A percentile compares a stretch with the other conserved stretches of the same genome.
phyloP scores from a whole-genome alignment of 2,888 invertebrate genomes.

The Dione vanillae region DNA sequence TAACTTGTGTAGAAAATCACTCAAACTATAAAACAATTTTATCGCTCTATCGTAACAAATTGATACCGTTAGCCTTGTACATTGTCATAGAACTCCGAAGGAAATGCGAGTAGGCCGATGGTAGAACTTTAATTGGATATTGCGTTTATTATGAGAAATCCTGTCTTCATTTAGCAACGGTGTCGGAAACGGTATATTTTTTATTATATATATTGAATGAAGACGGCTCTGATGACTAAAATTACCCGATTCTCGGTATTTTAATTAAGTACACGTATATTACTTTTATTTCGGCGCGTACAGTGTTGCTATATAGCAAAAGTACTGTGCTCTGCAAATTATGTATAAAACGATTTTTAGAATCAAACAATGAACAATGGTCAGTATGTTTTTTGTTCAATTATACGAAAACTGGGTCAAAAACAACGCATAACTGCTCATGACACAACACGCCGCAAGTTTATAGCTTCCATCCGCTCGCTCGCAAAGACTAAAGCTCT shows the following conservation, averaged over 20 bases:
- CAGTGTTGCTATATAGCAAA: conserved; percentile 15
- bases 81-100: conserved; percentile 32
- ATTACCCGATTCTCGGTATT: conserved; percentile 42
- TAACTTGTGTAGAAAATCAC: conserved; percentile 24
- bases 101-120: conserved; percentile 42
- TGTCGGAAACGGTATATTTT: conserved; percentile 55
- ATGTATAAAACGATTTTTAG: conserved; percentile 41
- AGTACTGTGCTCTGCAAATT: conserved; percentile 23
- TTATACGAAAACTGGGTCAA: conserved; percentile 69
- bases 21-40: conserved; percentile 24
- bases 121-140: conserved; percentile 42
- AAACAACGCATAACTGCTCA: conserved; percentile 73
- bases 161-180: conserved; percentile 50
- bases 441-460: conserved; percentile 71
- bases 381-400: conserved; percentile 64
- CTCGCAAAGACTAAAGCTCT: conserved; percentile 45
- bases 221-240: conserved; percentile 44
- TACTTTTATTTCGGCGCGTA: conserved; percentile 34
- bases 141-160: conserved; percentile 47
- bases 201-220: conserved; percentile 49
- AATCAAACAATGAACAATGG: conserved; percentile 53
- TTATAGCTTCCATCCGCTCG: conserved; percentile 54
- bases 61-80: conserved; percentile 36
- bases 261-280: conserved; percentile 37
- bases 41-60: conserved; percentile 37